Conservation (phyloP, 2,888 invertebrate species). For the Trichopria drosophilae region DNA sequence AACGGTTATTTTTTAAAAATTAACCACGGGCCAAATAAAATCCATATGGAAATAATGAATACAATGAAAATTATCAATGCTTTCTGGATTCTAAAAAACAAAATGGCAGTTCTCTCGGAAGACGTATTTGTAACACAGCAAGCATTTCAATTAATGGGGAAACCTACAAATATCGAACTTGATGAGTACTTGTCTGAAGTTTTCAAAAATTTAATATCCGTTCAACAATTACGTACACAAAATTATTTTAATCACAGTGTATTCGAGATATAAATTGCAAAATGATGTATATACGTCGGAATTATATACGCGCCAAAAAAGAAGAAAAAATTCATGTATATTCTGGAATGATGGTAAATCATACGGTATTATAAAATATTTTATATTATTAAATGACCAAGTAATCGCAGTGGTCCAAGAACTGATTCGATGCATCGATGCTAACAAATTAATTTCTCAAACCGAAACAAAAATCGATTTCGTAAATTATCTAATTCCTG, state of each 20-base stretch:
- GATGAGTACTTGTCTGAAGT: too few relatives aligned
- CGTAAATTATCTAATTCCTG: not conserved
- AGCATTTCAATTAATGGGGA: too few relatives aligned
- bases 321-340: constrained; percentile 3
- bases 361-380: constrained; percentile 6
- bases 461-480: not conserved
- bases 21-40: constrained; percentile 22
- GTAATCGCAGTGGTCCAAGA: not conserved
- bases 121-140: too few relatives aligned
- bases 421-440: not conserved
- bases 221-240: not conserved
- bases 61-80: constrained; percentile 14
- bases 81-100: constrained; percentile 6
- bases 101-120: too few relatives aligned
- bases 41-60: constrained; percentile 17
- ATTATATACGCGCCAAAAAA: constrained; percentile 6
- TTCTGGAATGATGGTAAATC: constrained; percentile 1
- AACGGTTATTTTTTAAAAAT: constrained; percentile 18
- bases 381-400: not conserved
- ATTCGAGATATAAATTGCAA: not conserved
- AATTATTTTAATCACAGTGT: not conserved
- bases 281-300: constrained; percentile 3
- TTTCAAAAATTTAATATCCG: too few relatives aligned
- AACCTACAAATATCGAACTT: too few relatives aligned
- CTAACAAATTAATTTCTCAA: not conserved